These are phyloP conservation scores for Patiria miniata DNA, from an alignment of 35 echinoderm and acorn worm species.

Conservation along the genomic window DNA sequence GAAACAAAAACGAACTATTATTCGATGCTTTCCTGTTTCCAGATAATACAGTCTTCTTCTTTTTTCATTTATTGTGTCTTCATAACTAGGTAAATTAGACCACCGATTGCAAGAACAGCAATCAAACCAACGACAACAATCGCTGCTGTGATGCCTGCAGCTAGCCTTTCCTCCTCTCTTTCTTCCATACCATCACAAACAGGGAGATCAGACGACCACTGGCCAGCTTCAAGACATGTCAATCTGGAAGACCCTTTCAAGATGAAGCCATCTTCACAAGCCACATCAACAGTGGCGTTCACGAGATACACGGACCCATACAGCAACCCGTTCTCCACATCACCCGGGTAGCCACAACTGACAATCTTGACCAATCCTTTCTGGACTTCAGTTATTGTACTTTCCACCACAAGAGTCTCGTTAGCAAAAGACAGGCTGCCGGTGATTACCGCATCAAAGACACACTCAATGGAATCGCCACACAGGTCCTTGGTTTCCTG, in stretches of 20 bases:
- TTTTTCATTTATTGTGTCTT: no score
- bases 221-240: background rate
- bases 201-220: constrained; percentile 10
- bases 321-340: constrained; percentile 50
- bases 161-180: no score
- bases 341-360: constrained; percentile 69
- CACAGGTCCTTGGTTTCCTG: constrained; percentile 52
- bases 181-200: background rate
- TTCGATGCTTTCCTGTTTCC: no score
- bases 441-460: constrained; percentile 59
- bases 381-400: constrained; percentile 15
- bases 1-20: no score
- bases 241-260: constrained; percentile 12
- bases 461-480: constrained; percentile 54
- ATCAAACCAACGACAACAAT: no score
- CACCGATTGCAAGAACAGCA: no score
- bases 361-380: constrained; percentile 54
- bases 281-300: constrained; percentile 20
- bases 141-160: no score
- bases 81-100: no score
- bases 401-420: constrained; percentile 31
- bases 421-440: constrained; percentile 54
- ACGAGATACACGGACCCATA: constrained; percentile 51
- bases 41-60: no score
- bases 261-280: constrained; percentile 37